A percentile compares a stretch with the other conserved stretches of the same genome.
Conservation (phyloP, 1,140 invertebrate genomes). For the Penaeus vannamei region DNA sequence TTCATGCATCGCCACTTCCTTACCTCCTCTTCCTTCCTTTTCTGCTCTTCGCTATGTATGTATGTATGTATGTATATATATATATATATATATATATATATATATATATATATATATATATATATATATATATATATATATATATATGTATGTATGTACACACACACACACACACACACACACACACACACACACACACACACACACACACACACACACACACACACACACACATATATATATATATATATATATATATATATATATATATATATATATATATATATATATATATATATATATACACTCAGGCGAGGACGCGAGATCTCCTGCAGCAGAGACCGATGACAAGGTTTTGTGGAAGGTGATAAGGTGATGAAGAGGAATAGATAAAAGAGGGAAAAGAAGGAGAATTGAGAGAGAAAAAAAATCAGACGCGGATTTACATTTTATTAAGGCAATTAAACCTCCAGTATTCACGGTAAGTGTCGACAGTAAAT, state of each 20-base stretch:
- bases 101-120: conserved; percentile 33
- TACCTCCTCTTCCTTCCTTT: not conserved
- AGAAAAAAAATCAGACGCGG: too few relatives aligned
- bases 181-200: not conserved
- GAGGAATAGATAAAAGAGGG: too few relatives aligned
- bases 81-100: not conserved
- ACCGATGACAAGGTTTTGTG: too few relatives aligned
- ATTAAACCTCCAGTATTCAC: too few relatives aligned
- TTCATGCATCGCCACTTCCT: not conserved
- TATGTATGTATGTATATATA: not conserved
- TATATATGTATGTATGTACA: not conserved
- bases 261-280: conserved; percentile 35
- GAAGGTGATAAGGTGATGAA: too few relatives aligned
- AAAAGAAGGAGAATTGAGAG: too few relatives aligned
- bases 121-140: conserved; percentile 25
- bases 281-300: conserved; percentile 19
- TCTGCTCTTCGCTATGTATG: not conserved
- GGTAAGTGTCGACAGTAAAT: too few relatives aligned
- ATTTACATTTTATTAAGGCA: too few relatives aligned
- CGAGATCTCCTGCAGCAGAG: too few relatives aligned
- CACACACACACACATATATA: conserved; percentile 16
- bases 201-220: conserved; percentile 3
- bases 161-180: not conserved
- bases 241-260: conserved; percentile 34
- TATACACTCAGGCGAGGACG: too few relatives aligned